Evolutionary conservation across 1,140 invertebrate genomes (phyloP).

Genomic region (Wiebesia pumilae): DNA sequence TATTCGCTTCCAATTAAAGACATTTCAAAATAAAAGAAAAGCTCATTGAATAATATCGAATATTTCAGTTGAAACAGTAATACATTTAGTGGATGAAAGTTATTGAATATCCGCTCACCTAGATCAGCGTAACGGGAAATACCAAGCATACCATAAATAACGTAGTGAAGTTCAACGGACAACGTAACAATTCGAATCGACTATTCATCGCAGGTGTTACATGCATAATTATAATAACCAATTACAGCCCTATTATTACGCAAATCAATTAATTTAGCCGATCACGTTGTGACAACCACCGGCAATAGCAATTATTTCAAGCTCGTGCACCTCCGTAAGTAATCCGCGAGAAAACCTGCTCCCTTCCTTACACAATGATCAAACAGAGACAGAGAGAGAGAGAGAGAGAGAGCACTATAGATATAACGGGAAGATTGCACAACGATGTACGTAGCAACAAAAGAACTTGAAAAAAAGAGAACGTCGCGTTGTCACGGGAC

Average conservation of each 20-base stretch:
- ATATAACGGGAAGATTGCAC: neutral
- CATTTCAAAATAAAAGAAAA: neutral
- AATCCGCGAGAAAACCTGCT: neutral
- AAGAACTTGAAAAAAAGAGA: neutral
- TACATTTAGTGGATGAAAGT: neutral
- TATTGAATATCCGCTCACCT: neutral
- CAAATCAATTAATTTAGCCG: constrained; percentile 39
- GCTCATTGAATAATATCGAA: neutral
- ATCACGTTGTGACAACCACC: neutral
- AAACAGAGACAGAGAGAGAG: neutral
- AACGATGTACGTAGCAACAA: too few relatives aligned
- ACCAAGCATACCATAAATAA: neutral
- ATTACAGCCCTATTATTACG: constrained; percentile 14
- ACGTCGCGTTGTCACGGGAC: too few relatives aligned
- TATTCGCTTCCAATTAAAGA: neutral
- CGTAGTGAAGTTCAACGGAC: neutral
- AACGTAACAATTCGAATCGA: neutral
- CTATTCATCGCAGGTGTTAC: constrained; percentile 33
- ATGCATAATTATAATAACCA: constrained; percentile 33
- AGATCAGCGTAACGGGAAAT: neutral
- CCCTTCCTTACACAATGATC: neutral
- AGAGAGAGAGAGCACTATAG: neutral
- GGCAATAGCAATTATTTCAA: neutral
- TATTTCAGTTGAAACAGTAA: neutral
- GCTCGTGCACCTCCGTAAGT: too few relatives aligned